These are phyloP conservation scores for Nemapogon koenigi DNA, from an alignment of 2,888 invertebrate genomes.

Conservation along the genomic window DNA sequence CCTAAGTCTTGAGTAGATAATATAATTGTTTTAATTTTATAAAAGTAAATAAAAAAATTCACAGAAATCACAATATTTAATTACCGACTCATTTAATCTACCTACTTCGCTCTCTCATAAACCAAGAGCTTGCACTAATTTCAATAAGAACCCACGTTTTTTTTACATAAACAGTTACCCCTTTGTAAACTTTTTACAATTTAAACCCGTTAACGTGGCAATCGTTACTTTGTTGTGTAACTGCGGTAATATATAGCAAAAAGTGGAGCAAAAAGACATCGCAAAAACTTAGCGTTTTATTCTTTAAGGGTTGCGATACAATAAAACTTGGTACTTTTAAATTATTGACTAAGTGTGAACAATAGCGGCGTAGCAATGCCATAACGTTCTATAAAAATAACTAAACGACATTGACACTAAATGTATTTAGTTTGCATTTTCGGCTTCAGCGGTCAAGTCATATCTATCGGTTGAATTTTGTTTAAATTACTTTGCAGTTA, in stretches of 20 bases:
- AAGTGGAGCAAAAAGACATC: conserved; percentile 50
- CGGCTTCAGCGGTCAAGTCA: conserved; percentile 37
- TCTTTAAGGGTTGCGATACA: conserved; percentile 37
- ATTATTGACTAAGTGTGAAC: conserved; percentile 51
- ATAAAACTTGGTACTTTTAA: conserved; percentile 30
- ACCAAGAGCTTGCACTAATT: too few species aligned
- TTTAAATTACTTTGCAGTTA: not conserved
- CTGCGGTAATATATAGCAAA: conserved; percentile 49
- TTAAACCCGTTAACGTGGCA: conserved; percentile 1
- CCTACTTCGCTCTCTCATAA: too few species aligned
- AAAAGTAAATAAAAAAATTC: too few species aligned
- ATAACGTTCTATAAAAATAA: conserved; percentile 45
- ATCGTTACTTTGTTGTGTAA: conserved; percentile 39
- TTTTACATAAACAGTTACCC: too few species aligned
- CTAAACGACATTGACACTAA: conserved; percentile 28
- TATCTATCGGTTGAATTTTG: too few species aligned
- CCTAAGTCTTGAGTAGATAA: too few species aligned
- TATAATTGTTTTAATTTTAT: too few species aligned
- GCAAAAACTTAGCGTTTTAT: conserved; percentile 32
- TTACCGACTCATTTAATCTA: too few species aligned
- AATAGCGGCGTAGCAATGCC: conserved; percentile 41
- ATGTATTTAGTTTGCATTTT: conserved; percentile 42
- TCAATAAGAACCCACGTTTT: too few species aligned
- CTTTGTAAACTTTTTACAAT: not conserved
- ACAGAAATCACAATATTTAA: too few species aligned